Conservation (phyloP, 2,797 vertebrate genomes). For the Lithobates sylvaticus region DNA sequence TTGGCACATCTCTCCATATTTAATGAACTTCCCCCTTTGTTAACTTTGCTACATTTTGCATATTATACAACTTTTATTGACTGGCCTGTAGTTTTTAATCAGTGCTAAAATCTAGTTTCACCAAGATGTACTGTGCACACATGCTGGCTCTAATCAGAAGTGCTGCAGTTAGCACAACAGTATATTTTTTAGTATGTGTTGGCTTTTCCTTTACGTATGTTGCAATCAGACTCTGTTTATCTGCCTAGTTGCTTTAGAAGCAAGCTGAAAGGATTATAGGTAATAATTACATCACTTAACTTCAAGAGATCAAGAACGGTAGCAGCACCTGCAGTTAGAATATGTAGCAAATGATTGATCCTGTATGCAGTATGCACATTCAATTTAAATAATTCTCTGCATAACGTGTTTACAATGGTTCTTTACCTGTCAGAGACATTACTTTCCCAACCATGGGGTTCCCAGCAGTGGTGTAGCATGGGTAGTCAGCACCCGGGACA, state of each 20-base stretch:
- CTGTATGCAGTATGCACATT: background rate
- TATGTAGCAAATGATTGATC: background rate
- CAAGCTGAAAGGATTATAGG: constrained; percentile 1
- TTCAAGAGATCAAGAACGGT: constrained; percentile 38
- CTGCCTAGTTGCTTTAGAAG: background rate
- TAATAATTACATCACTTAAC: constrained; percentile 24
- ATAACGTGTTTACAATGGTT: background rate
- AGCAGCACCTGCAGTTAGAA: background rate
- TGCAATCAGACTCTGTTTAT: no score
- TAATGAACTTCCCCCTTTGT: background rate
- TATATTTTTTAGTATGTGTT: background rate
- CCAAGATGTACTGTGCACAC: no score
- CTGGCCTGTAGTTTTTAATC: no score
- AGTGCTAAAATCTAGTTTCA: no score
- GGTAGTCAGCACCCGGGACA: no score
- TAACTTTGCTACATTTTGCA: no score
- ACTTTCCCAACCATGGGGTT: no score
- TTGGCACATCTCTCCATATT: no score
- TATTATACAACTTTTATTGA: background rate
- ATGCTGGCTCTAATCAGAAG: background rate
- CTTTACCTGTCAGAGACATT: no score
- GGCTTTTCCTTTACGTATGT: no score
- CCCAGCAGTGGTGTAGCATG: no score
- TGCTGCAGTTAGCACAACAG: background rate
- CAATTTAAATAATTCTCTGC: background rate